Conservation (phyloP, 2,888 invertebrate species). For the Mythimna lalbum region DNA sequence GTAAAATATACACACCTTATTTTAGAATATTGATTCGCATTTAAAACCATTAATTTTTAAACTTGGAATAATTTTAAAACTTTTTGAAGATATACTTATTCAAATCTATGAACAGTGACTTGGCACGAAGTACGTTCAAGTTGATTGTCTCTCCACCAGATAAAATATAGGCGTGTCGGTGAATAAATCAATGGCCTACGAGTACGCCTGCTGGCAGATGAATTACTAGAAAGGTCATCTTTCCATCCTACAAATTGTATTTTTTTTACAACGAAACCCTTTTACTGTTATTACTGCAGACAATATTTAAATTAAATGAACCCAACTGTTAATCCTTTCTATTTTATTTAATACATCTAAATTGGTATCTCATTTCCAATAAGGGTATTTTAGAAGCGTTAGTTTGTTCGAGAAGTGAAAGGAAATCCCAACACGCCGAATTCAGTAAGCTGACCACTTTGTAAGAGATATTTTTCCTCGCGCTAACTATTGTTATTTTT, state of each 20-base stretch:
- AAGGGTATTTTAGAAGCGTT: constrained; percentile 10
- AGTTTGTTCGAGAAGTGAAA: constrained; percentile 27
- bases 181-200: constrained; percentile 39
- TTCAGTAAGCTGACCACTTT: constrained; percentile 46
- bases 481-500: constrained; percentile 56
- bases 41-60: not conserved
- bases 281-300: constrained; percentile 25
- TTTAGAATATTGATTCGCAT: not conserved
- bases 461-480: constrained; percentile 49
- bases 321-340: constrained; percentile 1
- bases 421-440: constrained; percentile 27
- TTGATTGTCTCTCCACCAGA: constrained; percentile 9
- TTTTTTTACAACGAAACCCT: constrained; percentile 17
- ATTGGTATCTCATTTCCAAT: constrained; percentile 11
- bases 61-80: not conserved
- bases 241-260: constrained; percentile 14
- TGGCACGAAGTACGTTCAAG: constrained; percentile 11
- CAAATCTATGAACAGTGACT: not conserved
- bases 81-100: not conserved
- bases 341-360: constrained; percentile 10
- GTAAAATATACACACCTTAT: not conserved
- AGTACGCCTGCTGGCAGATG: constrained; percentile 19
- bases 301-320: constrained; percentile 19
- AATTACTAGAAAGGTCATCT: constrained; percentile 18
- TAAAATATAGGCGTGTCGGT: constrained; percentile 20